Base-by-base conservation (phyloP, 2,113 vertebrate species). In the Conger conger region DNA sequence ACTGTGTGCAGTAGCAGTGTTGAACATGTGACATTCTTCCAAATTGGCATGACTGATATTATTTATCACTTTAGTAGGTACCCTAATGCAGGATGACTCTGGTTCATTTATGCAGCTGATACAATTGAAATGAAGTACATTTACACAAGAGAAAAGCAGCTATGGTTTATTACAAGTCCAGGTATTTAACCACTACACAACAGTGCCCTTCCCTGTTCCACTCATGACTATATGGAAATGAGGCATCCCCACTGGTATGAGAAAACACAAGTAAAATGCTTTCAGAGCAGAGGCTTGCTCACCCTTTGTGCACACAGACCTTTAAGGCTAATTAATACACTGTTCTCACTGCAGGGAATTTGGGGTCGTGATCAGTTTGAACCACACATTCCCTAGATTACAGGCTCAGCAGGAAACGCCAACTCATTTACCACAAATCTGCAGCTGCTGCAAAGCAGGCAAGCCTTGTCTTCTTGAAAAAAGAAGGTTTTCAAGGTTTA, bases 1-100 rank as follows among this genome's bases (percentile, higher is more conserved):
- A 45, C 45, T 9, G 3, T 42, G 3, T 15, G 11, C 45, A 13
- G 54, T 40, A 79, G 54, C 78, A 84, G 57, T 16, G 50, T 27
- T 42, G 27, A 79, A 79, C 76, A 40, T 35, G 60, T 84, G 83
- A 84, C 77, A 79, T 40, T 84, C 83, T 60, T 63, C 77, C 53
- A 84, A 79, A 80, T 80, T 50, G 83, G 38, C n/a, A 60, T n/a
- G 30, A 73, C 1, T 30, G 6, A n/a, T 73, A 33, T 73, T 73
- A 73, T 73, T 73, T 73, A 73, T 33, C 23, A 11, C 68, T 30
- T 30, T 73, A 73, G n/a, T 27, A 73, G 68, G 11, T 73, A 11
- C n/a, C 68, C 68, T 33, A n/a, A 73, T 73, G 27, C 60, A n/a
- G 60, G 27, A 9, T 3, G 23, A 3, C 68, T 73, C n/a, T 33